Conservation (phyloP, 2,797 vertebrate genomes). For the Valencia hispanica region DNA sequence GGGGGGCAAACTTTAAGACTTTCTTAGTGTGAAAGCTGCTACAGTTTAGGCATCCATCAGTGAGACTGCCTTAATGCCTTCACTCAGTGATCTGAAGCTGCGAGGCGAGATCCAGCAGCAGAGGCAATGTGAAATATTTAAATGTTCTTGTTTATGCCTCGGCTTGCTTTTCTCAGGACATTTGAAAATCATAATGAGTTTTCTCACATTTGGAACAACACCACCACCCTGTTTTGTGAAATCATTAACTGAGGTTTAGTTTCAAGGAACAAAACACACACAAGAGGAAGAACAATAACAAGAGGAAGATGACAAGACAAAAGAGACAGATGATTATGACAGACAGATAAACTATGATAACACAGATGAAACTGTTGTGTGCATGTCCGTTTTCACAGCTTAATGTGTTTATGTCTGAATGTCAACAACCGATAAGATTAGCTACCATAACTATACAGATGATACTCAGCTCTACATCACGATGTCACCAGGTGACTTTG, state of each 20-base stretch:
- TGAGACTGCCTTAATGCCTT: conserved; percentile 43
- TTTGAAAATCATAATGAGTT: conserved; percentile 35
- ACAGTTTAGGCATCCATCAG: conserved; percentile 35
- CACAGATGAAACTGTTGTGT: neutral
- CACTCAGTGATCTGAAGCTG: conserved; percentile 25
- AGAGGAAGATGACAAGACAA: conserved; percentile 15
- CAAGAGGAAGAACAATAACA: neutral
- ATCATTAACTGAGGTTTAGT: conserved; percentile 27
- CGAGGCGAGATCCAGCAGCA: conserved; percentile 15
- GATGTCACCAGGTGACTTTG: too few relatives aligned
- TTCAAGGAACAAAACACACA: conserved; percentile 14
- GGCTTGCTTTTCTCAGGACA: conserved; percentile 33
- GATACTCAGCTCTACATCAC: too few relatives aligned
- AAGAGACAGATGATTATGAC: neutral
- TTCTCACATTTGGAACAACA: conserved; percentile 13
- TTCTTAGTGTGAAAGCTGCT: conserved; percentile 34
- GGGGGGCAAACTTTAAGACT: conserved; percentile 33
- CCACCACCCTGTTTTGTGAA: conserved; percentile 27
- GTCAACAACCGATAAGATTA: too few relatives aligned
- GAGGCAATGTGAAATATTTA: conserved; percentile 37
- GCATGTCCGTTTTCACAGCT: neutral
- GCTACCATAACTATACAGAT: too few relatives aligned
- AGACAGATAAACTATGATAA: neutral
- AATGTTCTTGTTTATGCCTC: conserved; percentile 35
- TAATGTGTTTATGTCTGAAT: conserved; percentile 4